phyloP scores from a whole-genome alignment of 2,888 invertebrate genomes.

The Gnatocerus cornutus region DNA sequence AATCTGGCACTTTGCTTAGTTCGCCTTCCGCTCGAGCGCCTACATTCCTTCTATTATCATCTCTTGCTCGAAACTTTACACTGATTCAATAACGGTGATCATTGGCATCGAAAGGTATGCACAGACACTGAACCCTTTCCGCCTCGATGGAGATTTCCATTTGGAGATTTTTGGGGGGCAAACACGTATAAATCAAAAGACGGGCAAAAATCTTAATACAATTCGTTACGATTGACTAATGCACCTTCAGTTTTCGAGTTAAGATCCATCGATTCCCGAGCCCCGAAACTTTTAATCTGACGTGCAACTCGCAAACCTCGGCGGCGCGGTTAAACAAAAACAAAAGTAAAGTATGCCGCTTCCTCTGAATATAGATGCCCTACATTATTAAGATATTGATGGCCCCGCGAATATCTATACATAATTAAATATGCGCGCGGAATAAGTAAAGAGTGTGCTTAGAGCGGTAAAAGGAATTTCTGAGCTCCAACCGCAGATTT shows the following conservation, averaged over 20 bases:
- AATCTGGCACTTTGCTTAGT: constrained; percentile 68
- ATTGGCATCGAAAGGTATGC: constrained; percentile 50
- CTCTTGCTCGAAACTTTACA: constrained; percentile 53
- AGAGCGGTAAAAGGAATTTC: constrained; percentile 45
- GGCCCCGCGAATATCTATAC: constrained; percentile 54
- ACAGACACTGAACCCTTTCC: constrained; percentile 30
- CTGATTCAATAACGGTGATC: constrained; percentile 55
- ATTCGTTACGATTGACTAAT: not conserved
- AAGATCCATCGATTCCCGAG: not conserved
- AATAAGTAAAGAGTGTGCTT: constrained; percentile 52
- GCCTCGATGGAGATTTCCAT: constrained; percentile 7
- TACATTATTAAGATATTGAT: constrained; percentile 55
- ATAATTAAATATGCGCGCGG: constrained; percentile 56
- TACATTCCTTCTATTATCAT: constrained; percentile 68
- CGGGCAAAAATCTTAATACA: not conserved
- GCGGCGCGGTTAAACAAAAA: constrained; percentile 51
- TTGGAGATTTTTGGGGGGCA: constrained; percentile 2
- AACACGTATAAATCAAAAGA: constrained; percentile 2
- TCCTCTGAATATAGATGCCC: constrained; percentile 51
- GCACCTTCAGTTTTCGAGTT: constrained; percentile 1
- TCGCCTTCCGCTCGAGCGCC: constrained; percentile 67
- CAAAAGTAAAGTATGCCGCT: constrained; percentile 51
- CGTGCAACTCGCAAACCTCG: constrained; percentile 49
- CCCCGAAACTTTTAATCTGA: constrained; percentile 48
- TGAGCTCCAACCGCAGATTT: constrained; percentile 30